Evolutionary conservation across 2,888 invertebrate genomes (phyloP).

Genomic region (Chrysopilus asiliformis): DNA sequence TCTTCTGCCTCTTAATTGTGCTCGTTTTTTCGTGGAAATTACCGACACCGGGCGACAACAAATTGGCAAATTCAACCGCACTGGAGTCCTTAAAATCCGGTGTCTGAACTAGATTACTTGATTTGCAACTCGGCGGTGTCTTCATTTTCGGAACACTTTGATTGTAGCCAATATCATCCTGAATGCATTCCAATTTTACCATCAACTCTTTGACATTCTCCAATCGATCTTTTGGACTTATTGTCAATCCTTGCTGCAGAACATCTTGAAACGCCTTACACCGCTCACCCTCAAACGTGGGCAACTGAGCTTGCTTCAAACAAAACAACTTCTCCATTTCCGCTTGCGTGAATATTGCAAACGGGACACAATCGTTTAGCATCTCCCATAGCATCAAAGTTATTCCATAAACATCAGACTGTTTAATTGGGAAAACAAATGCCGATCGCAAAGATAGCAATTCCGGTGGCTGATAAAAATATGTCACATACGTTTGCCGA

Average conservation of each 20-base stretch:
- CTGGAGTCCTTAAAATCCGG: neutral
- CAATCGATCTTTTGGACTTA: conserved; percentile 9
- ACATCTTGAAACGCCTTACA: conserved; percentile 11
- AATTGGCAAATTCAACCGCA: neutral
- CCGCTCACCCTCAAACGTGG: conserved; percentile 11
- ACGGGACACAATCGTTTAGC: conserved; percentile 16
- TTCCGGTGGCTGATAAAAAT: conserved; percentile 18
- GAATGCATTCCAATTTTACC: conserved; percentile 4
- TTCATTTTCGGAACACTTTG: neutral
- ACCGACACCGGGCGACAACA: neutral
- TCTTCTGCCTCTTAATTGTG: conserved; percentile 3
- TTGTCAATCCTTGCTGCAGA: conserved; percentile 11
- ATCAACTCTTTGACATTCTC: conserved; percentile 11
- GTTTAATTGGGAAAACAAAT: conserved; percentile 16
- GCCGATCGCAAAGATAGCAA: conserved; percentile 5
- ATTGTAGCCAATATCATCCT: neutral
- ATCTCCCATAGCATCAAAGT: conserved; percentile 17
- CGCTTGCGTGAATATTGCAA: conserved; percentile 12
- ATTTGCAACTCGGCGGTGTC: neutral
- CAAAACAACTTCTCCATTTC: conserved; percentile 14
- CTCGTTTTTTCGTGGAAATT: neutral
- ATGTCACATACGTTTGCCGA: conserved; percentile 13
- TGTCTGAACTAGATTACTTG: neutral
- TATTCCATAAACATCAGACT: conserved; percentile 15
- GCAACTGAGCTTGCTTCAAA: conserved; percentile 10